phyloP scores from a whole-genome alignment of 2,797 vertebrate genomes.

The Oryzias sinensis region DNA sequence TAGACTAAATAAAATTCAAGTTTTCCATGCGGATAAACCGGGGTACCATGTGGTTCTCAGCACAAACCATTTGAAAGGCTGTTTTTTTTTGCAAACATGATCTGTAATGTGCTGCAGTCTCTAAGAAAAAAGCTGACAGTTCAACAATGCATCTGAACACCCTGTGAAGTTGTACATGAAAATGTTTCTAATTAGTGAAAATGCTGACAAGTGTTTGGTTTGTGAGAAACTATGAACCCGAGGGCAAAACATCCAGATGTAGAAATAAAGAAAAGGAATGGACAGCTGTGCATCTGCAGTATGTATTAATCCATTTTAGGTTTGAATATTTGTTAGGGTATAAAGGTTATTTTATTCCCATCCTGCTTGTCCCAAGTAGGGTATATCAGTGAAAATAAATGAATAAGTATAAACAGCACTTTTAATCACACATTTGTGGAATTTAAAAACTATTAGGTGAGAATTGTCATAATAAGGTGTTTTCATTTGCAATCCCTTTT shows the following conservation, averaged over 20 bases:
- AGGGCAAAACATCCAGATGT: background rate
- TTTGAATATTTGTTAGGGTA: no score
- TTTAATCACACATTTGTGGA: no score
- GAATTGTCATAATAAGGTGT: no score
- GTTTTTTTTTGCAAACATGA: slow-evolving; percentile 9
- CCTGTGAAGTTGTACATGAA: slow-evolving; percentile 13
- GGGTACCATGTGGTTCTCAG: slow-evolving; percentile 18
- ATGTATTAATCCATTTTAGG: no score
- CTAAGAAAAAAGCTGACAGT: slow-evolving; percentile 2
- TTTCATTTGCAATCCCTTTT: no score
- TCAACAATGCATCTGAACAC: slow-evolving; percentile 13
- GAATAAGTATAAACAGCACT: no score
- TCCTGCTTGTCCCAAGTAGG: no score
- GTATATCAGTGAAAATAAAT: no score
- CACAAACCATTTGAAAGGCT: slow-evolving; percentile 10
- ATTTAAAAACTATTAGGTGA: no score
- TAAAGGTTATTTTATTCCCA: no score
- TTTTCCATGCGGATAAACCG: slow-evolving; percentile 13
- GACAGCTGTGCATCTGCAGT: background rate
- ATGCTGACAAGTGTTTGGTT: slow-evolving; percentile 14
- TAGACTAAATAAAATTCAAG: no score
- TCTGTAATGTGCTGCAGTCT: slow-evolving; percentile 22
- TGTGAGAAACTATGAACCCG: background rate
- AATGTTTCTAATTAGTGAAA: slow-evolving; percentile 14
- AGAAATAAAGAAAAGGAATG: background rate